These are phyloP conservation scores for Gorsachius goisagi DNA, from an alignment of 2,113 vertebrate species.

Conservation along the genomic window DNA sequence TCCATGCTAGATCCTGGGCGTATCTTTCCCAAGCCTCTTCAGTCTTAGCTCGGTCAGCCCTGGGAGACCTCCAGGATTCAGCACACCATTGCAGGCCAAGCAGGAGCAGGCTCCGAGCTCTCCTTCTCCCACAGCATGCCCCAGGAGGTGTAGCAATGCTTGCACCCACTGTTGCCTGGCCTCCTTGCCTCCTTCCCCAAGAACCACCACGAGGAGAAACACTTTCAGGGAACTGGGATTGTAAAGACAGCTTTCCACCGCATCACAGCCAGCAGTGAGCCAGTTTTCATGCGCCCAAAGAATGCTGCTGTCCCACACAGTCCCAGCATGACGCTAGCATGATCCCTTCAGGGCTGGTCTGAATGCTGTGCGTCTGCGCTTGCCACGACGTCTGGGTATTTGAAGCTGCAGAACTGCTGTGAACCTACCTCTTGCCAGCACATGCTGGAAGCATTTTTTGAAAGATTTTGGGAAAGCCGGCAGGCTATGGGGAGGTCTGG, in stretches of 20 bases:
- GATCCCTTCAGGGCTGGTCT: not conserved
- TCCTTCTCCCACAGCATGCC: not conserved
- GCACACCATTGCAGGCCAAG: fast-evolving
- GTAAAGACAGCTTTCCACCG: not conserved
- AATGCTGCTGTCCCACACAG: not conserved
- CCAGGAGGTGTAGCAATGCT: not conserved
- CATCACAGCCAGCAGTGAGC: not conserved
- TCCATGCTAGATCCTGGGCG: fast-evolving
- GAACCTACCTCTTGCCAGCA: not conserved
- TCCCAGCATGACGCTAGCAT: not conserved
- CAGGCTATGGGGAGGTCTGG: not conserved
- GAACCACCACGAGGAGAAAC: not conserved
- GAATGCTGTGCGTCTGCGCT: not conserved
- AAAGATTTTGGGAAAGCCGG: not conserved
- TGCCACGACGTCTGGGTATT: not conserved
- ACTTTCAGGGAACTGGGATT: not conserved
- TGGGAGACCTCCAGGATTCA: not conserved
- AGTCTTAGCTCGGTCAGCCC: not conserved
- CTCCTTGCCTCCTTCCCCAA: not conserved
- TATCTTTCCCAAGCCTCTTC: not conserved
- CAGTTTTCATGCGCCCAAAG: not conserved
- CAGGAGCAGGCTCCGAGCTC: not conserved
- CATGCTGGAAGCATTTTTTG: not conserved
- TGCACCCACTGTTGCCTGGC: not conserved
- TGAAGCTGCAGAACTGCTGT: not conserved